Conservation (phyloP, 2,888 invertebrate species). For the Silvanus unidentatus region DNA sequence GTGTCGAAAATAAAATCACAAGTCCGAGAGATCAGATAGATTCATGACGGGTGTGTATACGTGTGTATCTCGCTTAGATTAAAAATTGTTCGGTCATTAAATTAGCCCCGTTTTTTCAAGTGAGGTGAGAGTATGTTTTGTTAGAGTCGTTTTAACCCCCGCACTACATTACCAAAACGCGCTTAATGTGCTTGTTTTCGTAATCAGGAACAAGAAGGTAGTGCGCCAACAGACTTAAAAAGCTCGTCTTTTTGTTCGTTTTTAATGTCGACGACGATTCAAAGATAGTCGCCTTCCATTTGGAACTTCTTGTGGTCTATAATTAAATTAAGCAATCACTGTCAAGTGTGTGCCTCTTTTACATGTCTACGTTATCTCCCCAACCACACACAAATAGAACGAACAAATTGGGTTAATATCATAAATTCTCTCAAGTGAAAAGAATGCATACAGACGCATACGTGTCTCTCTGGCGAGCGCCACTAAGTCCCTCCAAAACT, state of each 20-base stretch:
- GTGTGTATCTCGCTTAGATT: too few species aligned
- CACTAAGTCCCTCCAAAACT: background rate
- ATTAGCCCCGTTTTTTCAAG: too few species aligned
- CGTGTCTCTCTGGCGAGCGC: too few species aligned
- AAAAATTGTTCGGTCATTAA: background rate
- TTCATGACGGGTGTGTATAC: constrained; percentile 9
- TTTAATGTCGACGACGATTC: too few species aligned
- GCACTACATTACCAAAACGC: too few species aligned
- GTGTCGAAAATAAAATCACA: constrained; percentile 35
- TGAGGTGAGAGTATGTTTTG: too few species aligned
- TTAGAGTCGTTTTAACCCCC: too few species aligned
- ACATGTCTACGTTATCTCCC: constrained; percentile 9
- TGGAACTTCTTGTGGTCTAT: constrained; percentile 8
- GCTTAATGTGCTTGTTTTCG: constrained; percentile 1
- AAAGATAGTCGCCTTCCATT: too few species aligned
- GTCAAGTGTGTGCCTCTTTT: constrained; percentile 13
- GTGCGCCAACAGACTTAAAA: background rate
- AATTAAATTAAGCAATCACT: constrained; percentile 20
- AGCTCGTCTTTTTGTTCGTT: too few species aligned
- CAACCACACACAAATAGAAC: constrained; percentile 7
- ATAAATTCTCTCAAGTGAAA: constrained; percentile 8
- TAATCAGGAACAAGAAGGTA: constrained; percentile 1
- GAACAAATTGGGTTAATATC: constrained; percentile 14
- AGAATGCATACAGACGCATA: too few species aligned
- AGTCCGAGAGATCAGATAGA: constrained; percentile 27